Base-by-base conservation (phyloP, 2,888 invertebrate species). In the Chelonus formosanus region DNA sequence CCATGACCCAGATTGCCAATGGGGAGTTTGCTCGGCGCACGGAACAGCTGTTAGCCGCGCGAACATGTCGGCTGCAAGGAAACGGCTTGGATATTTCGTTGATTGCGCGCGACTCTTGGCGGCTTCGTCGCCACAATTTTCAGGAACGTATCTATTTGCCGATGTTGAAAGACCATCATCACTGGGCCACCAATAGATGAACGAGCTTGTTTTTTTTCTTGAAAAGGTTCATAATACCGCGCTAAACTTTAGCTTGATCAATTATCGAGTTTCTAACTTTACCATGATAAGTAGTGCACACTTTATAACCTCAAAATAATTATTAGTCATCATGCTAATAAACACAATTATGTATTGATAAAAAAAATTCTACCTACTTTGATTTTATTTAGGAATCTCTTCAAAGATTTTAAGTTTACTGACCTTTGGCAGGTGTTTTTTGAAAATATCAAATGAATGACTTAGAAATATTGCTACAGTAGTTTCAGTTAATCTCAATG, bases 21-120 rank as follows among this genome's bases (percentile, higher is more conserved):
- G 81, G 82, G 83, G 82, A 81, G 82, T 82, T 82, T 72, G 83
- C 77, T 81, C 83, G 83, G 76, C 78, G 77, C 75, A 76, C 75
- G 81, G 83, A 83, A 84, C 82, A 82, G 83, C 83, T 82, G 82
- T 79, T 82, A 79, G 78, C 73, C 77, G 79, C 78, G 78, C 77
- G 77, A 82, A 80, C 74, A 81, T 80, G 78, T 79, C 80, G 75
- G 75, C 77, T 76, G 77, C 76, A 78, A 79, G 78, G 77, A 77
- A 77, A 72, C 62, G 76, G 80, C 78, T 79, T 76, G 76, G 79
- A 76, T 78, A 76, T 78, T 76, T 76, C 71, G 75, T 75, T 72
- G 71, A 60, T 64, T 82, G 82, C 83, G 83, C 82, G 80, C 82
- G 83, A 79, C 71, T 73, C 78, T 83, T 81, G 82, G 81, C 81